Evolutionary conservation across 1,140 invertebrate species (phyloP), one percentile per base, ranked within the genome.

Genomic region (Brachionus koreanus): DNA sequence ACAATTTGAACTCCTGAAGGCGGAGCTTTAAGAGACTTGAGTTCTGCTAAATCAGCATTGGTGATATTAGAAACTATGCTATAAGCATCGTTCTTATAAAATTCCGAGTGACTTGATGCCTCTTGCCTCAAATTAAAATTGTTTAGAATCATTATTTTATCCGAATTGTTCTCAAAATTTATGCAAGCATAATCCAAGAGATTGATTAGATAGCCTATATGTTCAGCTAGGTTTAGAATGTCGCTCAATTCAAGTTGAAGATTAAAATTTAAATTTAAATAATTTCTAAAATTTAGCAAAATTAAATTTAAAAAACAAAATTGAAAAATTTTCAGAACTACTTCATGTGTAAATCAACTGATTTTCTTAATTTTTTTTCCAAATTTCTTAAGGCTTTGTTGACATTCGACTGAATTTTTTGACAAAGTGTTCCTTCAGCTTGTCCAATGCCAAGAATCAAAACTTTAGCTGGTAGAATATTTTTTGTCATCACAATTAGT

Each of bases 231-330:
- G 12, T 74, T 74, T 25, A 74, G 16, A 29, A 46, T 42, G 29
- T 74, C 43, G 19, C 69, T 74, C 43, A 74, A 46, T 12, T 46
- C 42, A 25, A 23, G 19, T 74, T 74, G 69, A 74, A 35, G 37
- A n/a, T 74, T 42, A 12, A 74, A 74, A 25, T 46, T 74, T 23
- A 72, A 10, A 19, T 72, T 65, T 19, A 37, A 35, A 65, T 33
- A 65, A 37, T 65, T 33, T 9, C 63, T 65, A 29, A 23, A 10
- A 25, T 23, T 10, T 12, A 25, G 23, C 13, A 63, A 23, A 33
- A 19, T 12, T 35, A n/a, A 42, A 39, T 29, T 29, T 29, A 29
- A n/a, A n/a, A n/a, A 29, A 29, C 29, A 2, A 29, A 29, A 2
- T 1, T 29, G 29, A 29, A 29, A 29, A 29, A 29, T 29, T 63